phyloP scores from a whole-genome alignment of 1,140 invertebrate genomes.

The Musca domestica region DNA sequence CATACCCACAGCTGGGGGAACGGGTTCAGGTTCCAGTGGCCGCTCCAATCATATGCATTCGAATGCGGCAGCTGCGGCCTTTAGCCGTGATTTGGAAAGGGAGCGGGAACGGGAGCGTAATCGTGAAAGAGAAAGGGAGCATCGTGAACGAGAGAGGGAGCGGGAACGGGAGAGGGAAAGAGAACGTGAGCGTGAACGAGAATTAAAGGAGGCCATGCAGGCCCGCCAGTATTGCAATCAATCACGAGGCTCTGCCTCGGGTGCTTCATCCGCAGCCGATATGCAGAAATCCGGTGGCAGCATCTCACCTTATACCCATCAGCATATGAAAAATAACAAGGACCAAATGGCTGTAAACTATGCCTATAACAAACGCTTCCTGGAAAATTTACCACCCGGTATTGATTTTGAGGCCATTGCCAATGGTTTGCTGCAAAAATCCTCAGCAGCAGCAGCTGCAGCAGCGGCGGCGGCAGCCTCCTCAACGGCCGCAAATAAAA shows the following conservation, averaged over 20 bases:
- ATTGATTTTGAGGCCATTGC: conserved; percentile 51
- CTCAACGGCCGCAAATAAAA: conserved; percentile 35
- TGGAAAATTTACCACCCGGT: conserved; percentile 47
- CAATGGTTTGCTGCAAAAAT: conserved; percentile 48
- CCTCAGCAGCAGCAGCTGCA: conserved; percentile 11
- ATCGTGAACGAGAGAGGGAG: conserved; percentile 36
- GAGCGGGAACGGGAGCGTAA: conserved; percentile 36
- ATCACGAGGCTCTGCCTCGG: conserved; percentile 40
- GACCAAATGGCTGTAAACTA: conserved; percentile 28
- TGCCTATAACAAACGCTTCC: conserved; percentile 48
- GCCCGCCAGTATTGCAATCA: conserved; percentile 48
- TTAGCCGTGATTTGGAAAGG: not conserved
- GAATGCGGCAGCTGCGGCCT: conserved; percentile 34
- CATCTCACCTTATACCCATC: conserved; percentile 39
- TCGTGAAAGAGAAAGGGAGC: conserved; percentile 4
- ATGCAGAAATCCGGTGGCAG: conserved; percentile 37
- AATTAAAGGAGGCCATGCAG: conserved; percentile 42
- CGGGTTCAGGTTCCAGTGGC: conserved; percentile 3
- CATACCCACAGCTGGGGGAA: conserved; percentile 33
- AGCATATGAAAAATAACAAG: conserved; percentile 39
- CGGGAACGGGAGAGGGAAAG: conserved; percentile 27
- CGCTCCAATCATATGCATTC: conserved; percentile 34
- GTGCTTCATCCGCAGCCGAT: conserved; percentile 27
- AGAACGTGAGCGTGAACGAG: conserved; percentile 40
- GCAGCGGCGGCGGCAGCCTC: no score